Evolutionary conservation across 2,797 vertebrate species (phyloP), one percentile per base, ranked within the genome.

Genomic region (Coregonus suidteri): DNA sequence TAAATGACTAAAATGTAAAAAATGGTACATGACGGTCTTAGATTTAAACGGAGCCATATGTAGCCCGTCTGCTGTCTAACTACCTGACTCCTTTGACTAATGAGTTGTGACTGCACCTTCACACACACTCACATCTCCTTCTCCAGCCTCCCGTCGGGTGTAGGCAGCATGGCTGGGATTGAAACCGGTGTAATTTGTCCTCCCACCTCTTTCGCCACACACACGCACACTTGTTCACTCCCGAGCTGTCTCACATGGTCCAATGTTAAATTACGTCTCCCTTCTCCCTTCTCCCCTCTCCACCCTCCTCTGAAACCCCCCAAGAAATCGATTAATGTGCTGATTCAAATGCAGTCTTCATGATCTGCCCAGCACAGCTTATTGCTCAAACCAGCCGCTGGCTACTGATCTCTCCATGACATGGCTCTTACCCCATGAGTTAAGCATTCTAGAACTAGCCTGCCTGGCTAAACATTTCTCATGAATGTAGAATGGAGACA

Each of bases 291-390:
- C 20, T 51, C 35, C 37, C 31, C 71, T 56, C 59, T 7, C 6
- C 67, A 35, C 35, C 35, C 13, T 25, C 67, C 66, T 69, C 13
- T 62, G 6, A 62, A 62, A 11, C 52, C 54, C 35, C 74, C 53
- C 30, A 59, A 76, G 74, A 76, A 86, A 82, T 82, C 80, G 71
- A 83, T 77, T 76, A 77, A 75, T 78, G 75, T 9, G 68, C 73
- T 75, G 77, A 85, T 80, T 85, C 76, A 83, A 85, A 85, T 80
- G 84, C 81, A 73, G 70, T 78, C 59, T 79, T 75, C 74, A 75
- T 81, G 80, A 80, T 75, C 75, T 80, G 73, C 30, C 65, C 65
- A 73, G 78, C 72, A 72, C 56, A 81, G 74, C 75, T 83, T 83
- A 81, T 80, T 81, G 78, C 77, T 78, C 73, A 85, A 80, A 75